Conservation (phyloP, 2,113 vertebrate genomes). For the Oncorhynchus tshawytscha region DNA sequence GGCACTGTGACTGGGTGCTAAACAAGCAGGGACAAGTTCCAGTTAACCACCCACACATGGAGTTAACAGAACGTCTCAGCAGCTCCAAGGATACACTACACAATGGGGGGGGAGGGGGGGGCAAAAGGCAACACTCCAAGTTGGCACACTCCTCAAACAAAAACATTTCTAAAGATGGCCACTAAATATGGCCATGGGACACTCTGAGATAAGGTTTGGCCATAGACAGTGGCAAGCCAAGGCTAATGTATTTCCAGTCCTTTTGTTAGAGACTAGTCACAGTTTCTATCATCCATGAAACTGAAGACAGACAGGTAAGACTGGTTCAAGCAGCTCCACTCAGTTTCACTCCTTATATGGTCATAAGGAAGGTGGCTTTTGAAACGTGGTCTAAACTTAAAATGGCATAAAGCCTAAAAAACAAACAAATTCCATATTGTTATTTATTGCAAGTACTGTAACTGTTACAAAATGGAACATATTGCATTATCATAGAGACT, state of each 20-base stretch:
- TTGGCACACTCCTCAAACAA: not conserved
- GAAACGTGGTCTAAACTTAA: not conserved
- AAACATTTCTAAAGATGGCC: too few species aligned
- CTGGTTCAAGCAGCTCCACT: constrained; percentile 70
- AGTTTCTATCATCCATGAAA: constrained; percentile 62
- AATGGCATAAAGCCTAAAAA: not conserved
- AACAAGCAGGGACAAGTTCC: constrained; percentile 61
- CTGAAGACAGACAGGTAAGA: constrained; percentile 64
- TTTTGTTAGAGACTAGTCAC: not conserved
- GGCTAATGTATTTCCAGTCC: constrained; percentile 21
- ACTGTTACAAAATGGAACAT: too few species aligned
- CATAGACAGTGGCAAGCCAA: not conserved
- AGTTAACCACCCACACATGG: constrained; percentile 33
- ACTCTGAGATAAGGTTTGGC: too few species aligned
- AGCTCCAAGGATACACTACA: not conserved
- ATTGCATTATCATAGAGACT: too few species aligned
- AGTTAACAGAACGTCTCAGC: not conserved
- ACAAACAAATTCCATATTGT: too few species aligned
- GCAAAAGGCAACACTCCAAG: not conserved
- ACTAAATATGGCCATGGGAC: too few species aligned
- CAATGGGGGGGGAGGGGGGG: not conserved
- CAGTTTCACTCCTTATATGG: constrained; percentile 53
- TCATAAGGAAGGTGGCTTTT: constrained; percentile 4
- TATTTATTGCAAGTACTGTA: too few species aligned
- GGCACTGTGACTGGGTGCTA: constrained; percentile 12